Conservation (phyloP, 2,888 invertebrate species). For the Drosophila helvetica region DNA sequence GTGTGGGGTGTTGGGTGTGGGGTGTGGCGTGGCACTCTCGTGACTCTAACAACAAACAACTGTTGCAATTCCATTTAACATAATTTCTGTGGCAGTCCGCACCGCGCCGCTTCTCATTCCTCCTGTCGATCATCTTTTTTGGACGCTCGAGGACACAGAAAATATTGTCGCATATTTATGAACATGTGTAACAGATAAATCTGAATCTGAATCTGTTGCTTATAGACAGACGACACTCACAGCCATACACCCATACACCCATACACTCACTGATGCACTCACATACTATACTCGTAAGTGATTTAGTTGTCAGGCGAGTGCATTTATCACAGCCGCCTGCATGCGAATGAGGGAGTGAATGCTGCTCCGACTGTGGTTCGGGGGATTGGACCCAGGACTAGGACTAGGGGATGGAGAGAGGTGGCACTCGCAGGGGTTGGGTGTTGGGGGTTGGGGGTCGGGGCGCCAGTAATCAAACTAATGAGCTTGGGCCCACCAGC, state of each 20-base stretch:
- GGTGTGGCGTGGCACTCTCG: constrained; percentile 5
- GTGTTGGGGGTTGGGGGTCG: constrained; percentile 49
- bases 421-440: constrained; percentile 12
- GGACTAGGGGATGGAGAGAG: not conserved
- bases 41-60: constrained; percentile 73
- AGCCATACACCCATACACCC: constrained; percentile 19
- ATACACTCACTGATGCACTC: constrained; percentile 28
- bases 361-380: constrained; percentile 38
- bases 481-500: constrained; percentile 60
- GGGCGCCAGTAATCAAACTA: constrained; percentile 77
- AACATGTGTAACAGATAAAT: constrained; percentile 79
- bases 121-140: constrained; percentile 67
- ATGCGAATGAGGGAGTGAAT: not conserved
- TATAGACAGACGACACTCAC: constrained; percentile 2
- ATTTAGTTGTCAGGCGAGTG: constrained; percentile 79
- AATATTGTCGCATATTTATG: constrained; percentile 81
- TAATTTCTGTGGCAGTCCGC: constrained; percentile 25
- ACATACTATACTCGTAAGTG: constrained; percentile 61
- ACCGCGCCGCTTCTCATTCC: constrained; percentile 47
- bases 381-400: constrained; percentile 2
- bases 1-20: not conserved
- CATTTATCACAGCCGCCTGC: constrained; percentile 74
- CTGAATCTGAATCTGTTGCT: constrained; percentile 43
- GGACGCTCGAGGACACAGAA: constrained; percentile 44
- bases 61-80: constrained; percentile 77